Evolutionary conservation across 2,888 invertebrate genomes (phyloP), one percentile per base, ranked within the genome.

Genomic region (Coelinius sp.): DNA sequence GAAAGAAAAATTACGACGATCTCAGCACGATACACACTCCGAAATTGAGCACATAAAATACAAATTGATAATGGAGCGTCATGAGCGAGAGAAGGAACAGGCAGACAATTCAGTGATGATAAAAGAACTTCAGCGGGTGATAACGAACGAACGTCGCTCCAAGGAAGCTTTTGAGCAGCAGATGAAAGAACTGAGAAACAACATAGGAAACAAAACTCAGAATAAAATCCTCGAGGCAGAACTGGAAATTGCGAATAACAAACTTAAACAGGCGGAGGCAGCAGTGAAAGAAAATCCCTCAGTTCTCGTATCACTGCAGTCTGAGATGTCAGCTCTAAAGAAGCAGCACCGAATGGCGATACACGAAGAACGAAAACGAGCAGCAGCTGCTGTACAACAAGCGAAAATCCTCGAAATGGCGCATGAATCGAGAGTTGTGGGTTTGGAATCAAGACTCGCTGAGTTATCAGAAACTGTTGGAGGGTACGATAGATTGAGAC

Each of bases 381-480:
- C 92, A 0, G 89, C 92, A 75, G 90, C 93, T 62, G 94, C 93
- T 0, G 95, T 95, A 81, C 93, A 93, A 72, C 91, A 92, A 17
- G 92, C 94, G 0, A 90, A 92, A 64, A 90, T 91, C 76, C 89
- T 92, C 41, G 92, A 93, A 72, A 91, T 92, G 0, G 89, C 92
- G 1, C 94, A 94, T 78, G 96, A 96, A 84, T 92, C 93, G 70
- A 89, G 95, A 73, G 95, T 95, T 0, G 93, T 93, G 0, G 90
- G 92, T 63, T 89, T 96, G 65, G 96, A 96, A 86, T 90, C 92
- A 2, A 91, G 92, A 75, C 86, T 96, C 17, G 94, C 95, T 0
- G 95, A 96, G 82, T 87, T 96, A 27, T 95, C 95, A 0, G 91
- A 92, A 69, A 93, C 93, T 0, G 92, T 96, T 2, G 95, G 95